phyloP scores from a whole-genome alignment of 2,113 vertebrate genomes.

The Rhinolophus sinicus region DNA sequence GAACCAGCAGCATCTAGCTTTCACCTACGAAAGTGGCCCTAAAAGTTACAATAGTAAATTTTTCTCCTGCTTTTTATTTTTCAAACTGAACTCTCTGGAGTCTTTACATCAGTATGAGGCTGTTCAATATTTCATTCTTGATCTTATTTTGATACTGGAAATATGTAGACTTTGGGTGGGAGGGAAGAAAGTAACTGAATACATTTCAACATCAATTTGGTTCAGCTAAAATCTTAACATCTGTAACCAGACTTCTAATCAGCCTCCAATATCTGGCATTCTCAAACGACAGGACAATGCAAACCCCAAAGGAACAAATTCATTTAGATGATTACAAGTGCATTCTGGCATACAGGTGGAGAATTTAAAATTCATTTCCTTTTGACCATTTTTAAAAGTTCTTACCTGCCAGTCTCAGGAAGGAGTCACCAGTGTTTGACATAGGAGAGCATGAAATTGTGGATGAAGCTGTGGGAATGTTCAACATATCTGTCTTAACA shows the following conservation, averaged over 20 bases:
- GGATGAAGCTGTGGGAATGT: not conserved
- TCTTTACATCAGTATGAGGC: not conserved
- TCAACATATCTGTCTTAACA: not conserved
- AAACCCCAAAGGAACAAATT: not conserved
- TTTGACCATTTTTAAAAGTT: not conserved
- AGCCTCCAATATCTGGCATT: not conserved
- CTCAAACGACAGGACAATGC: not conserved
- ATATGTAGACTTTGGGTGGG: not conserved
- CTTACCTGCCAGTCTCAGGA: not conserved
- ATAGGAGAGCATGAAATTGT: not conserved
- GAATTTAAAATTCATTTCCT: not conserved
- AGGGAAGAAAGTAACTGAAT: conserved; percentile 8
- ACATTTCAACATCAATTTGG: not conserved
- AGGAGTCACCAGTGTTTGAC: not conserved
- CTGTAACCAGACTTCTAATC: not conserved
- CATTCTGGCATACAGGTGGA: not conserved
- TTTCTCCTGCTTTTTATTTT: not conserved
- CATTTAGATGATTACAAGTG: not conserved
- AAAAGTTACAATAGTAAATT: not conserved
- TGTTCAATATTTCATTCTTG: not conserved
- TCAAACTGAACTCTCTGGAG: not conserved
- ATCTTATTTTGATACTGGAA: conserved; percentile 40
- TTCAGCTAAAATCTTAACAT: not conserved
- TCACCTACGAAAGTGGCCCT: not conserved
- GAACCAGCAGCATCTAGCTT: not conserved